phyloP scores from a whole-genome alignment of 2,888 invertebrate genomes.

The Pegoplata infirma region DNA sequence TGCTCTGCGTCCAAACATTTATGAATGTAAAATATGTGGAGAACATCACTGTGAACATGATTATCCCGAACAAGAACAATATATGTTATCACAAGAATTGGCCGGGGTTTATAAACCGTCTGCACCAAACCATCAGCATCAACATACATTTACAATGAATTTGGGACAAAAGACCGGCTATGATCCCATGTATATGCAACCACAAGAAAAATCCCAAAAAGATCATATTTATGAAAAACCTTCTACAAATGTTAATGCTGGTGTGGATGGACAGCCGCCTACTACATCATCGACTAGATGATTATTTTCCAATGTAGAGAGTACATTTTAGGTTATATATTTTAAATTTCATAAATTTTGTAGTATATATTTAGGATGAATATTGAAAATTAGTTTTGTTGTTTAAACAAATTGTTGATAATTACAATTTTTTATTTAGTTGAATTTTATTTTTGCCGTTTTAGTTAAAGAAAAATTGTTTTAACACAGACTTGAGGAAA shows the following conservation, averaged over 20 bases:
- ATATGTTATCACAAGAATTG: slow-evolving; percentile 77
- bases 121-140: slow-evolving; percentile 23
- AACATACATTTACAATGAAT: slow-evolving; percentile 36
- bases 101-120: slow-evolving; percentile 69
- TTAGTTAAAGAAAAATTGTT: background rate
- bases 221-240: slow-evolving; percentile 56
- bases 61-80: slow-evolving; percentile 79
- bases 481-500: background rate
- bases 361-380: slow-evolving; percentile 44
- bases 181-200: slow-evolving; percentile 69
- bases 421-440: slow-evolving; percentile 19
- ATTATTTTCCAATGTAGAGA: slow-evolving; percentile 15
- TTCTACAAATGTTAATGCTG: slow-evolving; percentile 18
- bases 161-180: slow-evolving; percentile 67
- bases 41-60: slow-evolving; percentile 87
- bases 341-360: slow-evolving; percentile 25
- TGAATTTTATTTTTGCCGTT: slow-evolving; percentile 9
- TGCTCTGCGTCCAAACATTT: slow-evolving; percentile 86
- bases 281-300: slow-evolving; percentile 52
- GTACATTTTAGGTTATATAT: slow-evolving; percentile 32
- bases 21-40: slow-evolving; percentile 86
- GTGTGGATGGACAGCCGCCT: slow-evolving; percentile 24
- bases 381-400: background rate
- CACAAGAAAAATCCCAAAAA: slow-evolving; percentile 62
- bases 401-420: background rate